Evolutionary conservation across 1,140 invertebrate species (phyloP), one percentile per base, ranked within the genome.

Genomic region (Heterodera schachtii): DNA sequence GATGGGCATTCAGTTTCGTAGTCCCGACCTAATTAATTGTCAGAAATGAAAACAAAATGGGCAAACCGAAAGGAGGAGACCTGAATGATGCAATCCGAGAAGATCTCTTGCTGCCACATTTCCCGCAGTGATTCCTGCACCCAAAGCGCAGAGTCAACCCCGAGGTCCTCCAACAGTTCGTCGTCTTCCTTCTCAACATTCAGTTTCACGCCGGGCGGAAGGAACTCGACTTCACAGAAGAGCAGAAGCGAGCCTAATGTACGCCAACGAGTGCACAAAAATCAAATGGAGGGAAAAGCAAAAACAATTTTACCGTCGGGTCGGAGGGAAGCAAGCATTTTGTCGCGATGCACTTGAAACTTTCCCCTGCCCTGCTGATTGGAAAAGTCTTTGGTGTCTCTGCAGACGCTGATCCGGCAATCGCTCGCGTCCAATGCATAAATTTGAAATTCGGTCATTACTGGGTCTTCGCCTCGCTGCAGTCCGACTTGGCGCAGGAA

Each of bases 381-480:
- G 0, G 88, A 89, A 80, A 89, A 89, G 49, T 89, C 87, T 52
- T 89, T 89, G 4, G 88, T 88, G 77, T 89, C 87, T 60, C 88
- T 74, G 85, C 87, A 89, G 60, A 89, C 87, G 64, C 76, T 84
- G 47, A 86, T 83, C 7, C 83, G 80, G 16, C 81, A 88, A 46
- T 86, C 82, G 49, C 76, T 81, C 5, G 70, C 78, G 79, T 87
- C 85, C 16, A 85, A 75, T 66, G 86, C 82, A 74, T 90, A 89
- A 41, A 89, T 89, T 89, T 89, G 87, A 44, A 89, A 89, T 60
- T 89, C 87, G 13, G 87, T 88, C 87, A 90, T 90, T 6, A 89
- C 84, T 0, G 87, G 86, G 46, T 89, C 87, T 44, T 86, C 86
- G 41, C 86, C 85, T 1, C 85, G 69, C 83, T 85, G 83, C 6